Evolutionary conservation across 1,140 invertebrate species (phyloP), one percentile per base, ranked within the genome.

Genomic region (Magallana gigas): DNA sequence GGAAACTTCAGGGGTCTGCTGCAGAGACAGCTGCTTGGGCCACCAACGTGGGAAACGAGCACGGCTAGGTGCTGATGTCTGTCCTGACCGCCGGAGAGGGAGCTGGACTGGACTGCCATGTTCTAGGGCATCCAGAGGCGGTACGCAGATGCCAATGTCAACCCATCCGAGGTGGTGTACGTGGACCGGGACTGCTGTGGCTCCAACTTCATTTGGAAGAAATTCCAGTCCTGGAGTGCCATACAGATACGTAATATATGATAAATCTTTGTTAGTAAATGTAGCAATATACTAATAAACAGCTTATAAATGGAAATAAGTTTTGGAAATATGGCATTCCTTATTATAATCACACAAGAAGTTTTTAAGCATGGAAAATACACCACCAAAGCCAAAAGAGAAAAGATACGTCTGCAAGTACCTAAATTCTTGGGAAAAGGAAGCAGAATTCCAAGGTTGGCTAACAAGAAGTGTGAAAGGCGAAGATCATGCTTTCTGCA

Each of bases 1-100:
- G 48, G 18, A 83, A 58, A 16, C 36, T 58, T 1, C 81, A 83
- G 0, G 81, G 81, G 7, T n/a, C 83, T 2, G 68, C 48, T 76
- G 62, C 84, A 12, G 56, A 76, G 14, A 85, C 84, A 58, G 84
- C 84, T 12, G 56, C 68, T 11, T 85, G 84, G 84, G 62, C 64
- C 6, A 76, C 84, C 12, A 85, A 85, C 14, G 68, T 85, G n/a
- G 84, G 84, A 3, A 85, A 85, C 18, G 62, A 85, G 18, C 85
- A 88, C 76, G 91, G 91, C 1, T 88, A 91, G 82, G 89, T 91
- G 12, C 58, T 91, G 23, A 90, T 89, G 62, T 85, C 83, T 12
- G 88, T 91, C 23, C 71, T 91, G 9, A 91, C 90, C 8, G 83
- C 85, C 12, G 16, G 68, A 8, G 88, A 90, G 58, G 86, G 90